Evolutionary conservation across 2,113 vertebrate genomes (phyloP).

Genomic region (Brachypodius melanocephalos): DNA sequence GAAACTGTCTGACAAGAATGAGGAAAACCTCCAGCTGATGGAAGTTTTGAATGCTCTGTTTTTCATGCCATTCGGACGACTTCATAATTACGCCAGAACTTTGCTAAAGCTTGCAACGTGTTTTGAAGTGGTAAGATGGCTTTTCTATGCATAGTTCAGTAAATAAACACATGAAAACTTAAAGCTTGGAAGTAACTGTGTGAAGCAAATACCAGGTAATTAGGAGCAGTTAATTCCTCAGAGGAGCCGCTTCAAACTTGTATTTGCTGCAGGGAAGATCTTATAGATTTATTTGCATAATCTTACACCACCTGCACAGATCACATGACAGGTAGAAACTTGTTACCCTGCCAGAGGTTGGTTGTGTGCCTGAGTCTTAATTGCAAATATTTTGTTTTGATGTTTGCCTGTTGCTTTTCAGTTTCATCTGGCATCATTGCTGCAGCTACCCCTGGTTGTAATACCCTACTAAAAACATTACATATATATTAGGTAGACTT

Average conservation of each 20-base stretch:
- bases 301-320: neutral
- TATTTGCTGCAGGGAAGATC: neutral
- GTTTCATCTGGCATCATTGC: neutral
- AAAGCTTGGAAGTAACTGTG: neutral
- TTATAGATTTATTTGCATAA: neutral
- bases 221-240: neutral
- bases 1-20: conserved; percentile 81
- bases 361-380: neutral
- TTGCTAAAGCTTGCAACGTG: conserved; percentile 92
- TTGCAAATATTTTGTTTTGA: neutral
- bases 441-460: neutral
- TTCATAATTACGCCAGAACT: conserved; percentile 87
- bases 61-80: conserved; percentile 84
- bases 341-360: neutral
- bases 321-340: neutral
- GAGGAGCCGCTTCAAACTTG: neutral
- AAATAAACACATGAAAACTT: neutral
- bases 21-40: conserved; percentile 77
- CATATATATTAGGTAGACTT: neutral
- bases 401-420: neutral
- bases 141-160: neutral
- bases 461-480: neutral
- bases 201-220: neutral
- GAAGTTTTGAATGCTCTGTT: conserved; percentile 86
- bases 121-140: conserved; percentile 88